Percentiles rank a stretch among this genome's conserved stretches.
Conservation (phyloP, 2,113 vertebrate genomes). For the Xyliphius kryptos region DNA sequence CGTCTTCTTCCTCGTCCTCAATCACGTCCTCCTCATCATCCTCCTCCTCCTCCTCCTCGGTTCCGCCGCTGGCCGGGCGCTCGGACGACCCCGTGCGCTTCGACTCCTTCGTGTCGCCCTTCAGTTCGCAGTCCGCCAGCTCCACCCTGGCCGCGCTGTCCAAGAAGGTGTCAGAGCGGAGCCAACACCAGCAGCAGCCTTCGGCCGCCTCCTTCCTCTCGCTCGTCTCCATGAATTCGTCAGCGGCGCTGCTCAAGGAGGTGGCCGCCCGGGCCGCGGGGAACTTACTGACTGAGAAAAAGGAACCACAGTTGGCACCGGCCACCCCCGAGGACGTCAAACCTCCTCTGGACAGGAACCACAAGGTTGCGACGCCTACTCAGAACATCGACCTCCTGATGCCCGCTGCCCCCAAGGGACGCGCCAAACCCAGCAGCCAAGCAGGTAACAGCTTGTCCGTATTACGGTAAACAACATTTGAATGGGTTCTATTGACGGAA, state of each 20-base stretch:
- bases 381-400: conserved; percentile 84
- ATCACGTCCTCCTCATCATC: conserved; percentile 53
- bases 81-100: conserved; percentile 85
- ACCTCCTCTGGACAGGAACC: conserved; percentile 84
- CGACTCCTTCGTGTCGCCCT: conserved; percentile 90
- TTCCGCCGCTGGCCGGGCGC: conserved; percentile 48
- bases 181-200: conserved; percentile 67
- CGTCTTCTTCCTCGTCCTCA: conserved; percentile 60
- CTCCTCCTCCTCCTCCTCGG: conserved; percentile 52
- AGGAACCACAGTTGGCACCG: conserved; percentile 66
- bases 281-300: conserved; percentile 88
- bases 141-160: conserved; percentile 94
- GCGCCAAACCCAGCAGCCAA: conserved; percentile 83
- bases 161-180: conserved; percentile 97
- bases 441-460: conserved; percentile 61
- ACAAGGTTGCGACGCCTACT: conserved; percentile 78
- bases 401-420: conserved; percentile 84
- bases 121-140: conserved; percentile 96
- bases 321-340: conserved; percentile 78
- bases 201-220: conserved; percentile 90
- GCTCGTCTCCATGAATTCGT: conserved; percentile 95
- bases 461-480: conserved; percentile 1
- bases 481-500: no score
- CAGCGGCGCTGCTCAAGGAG: conserved; percentile 94
- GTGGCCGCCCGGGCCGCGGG: conserved; percentile 94